Conservation (phyloP, 2,113 vertebrate species). For the Rattus rattus region DNA sequence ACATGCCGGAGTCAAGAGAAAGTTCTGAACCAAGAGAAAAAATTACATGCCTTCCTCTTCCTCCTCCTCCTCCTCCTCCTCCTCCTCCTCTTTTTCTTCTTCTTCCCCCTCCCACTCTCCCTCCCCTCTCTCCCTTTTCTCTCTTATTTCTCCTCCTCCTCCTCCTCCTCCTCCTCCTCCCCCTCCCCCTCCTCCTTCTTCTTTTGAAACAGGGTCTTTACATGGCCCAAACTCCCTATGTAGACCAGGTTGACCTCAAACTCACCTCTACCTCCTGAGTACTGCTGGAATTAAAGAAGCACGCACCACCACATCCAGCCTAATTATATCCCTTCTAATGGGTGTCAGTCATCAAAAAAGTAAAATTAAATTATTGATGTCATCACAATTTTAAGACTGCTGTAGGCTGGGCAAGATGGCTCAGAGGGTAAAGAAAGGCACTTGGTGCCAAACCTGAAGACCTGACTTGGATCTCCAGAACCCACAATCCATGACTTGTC, state of each 20-base stretch:
- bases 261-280: neutral
- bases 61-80: too few species aligned
- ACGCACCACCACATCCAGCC: neutral
- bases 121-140: too few species aligned
- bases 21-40: slow-evolving; percentile 24
- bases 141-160: neutral
- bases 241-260: neutral
- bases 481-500: neutral
- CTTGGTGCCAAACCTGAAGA: neutral
- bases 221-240: neutral
- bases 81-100: neutral
- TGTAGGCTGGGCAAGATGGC: neutral
- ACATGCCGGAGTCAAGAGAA: slow-evolving; percentile 10
- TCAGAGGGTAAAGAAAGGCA: neutral
- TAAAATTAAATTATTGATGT: slow-evolving; percentile 5
- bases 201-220: neutral
- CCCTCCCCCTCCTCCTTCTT: neutral
- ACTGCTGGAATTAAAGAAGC: neutral
- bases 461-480: neutral
- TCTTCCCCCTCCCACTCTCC: too few species aligned
- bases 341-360: slow-evolving; percentile 20
- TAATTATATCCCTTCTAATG: neutral
- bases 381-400: neutral
- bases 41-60: neutral
- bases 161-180: neutral